Evolutionary conservation across 1,140 invertebrate genomes (phyloP), one percentile per base, ranked within the genome.

Genomic region (Scylla paramamosain): DNA sequence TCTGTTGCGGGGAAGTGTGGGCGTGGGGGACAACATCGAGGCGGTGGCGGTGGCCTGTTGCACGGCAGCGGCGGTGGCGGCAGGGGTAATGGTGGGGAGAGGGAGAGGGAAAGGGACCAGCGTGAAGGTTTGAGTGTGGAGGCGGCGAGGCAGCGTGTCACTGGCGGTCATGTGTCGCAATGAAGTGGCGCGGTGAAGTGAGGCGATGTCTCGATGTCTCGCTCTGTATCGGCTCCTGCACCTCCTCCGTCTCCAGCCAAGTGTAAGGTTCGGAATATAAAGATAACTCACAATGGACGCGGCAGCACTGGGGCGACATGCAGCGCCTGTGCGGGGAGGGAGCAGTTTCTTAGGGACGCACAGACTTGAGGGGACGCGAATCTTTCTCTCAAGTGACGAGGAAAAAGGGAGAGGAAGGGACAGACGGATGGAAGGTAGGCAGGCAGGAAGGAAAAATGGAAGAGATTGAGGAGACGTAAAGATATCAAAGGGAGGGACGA

Each of bases 261-360:
- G 67, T n/a, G 67, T 77, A 20, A 77, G 67, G n/a, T n/a, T 77
- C 67, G 25, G 67, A 77, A 77, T 77, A 77, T 77, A 77, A 77
- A 77, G 67, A 77, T 77, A 77, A 77, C 67, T 77, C 67, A 77
- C 67, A 77, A 77, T n/a, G 25, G 67, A 77, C 67, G n/a, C 67
- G 10, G 67, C 67, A 20, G 67, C 6, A 77, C 0, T 20, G 67
- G 2, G 67, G 67, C 0, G n/a, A 20, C 7, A n/a, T 12, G 67
- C 12, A 1, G 67, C 39, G 39, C 39, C 67, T 25, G 67, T 16
- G 52, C 1, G 20, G 67, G 67, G 67, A n/a, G n/a, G 8, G 0
- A 77, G n/a, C 20, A 77, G 20, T 20, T n/a, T 77, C 67, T n/a
- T 77, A 20, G 67, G 25, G 67, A 77, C 20, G 1, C 67, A n/a